Evolutionary conservation across 2,797 vertebrate genomes (phyloP), one percentile per base, ranked within the genome.

Genomic region (Ispidina lecontei): DNA sequence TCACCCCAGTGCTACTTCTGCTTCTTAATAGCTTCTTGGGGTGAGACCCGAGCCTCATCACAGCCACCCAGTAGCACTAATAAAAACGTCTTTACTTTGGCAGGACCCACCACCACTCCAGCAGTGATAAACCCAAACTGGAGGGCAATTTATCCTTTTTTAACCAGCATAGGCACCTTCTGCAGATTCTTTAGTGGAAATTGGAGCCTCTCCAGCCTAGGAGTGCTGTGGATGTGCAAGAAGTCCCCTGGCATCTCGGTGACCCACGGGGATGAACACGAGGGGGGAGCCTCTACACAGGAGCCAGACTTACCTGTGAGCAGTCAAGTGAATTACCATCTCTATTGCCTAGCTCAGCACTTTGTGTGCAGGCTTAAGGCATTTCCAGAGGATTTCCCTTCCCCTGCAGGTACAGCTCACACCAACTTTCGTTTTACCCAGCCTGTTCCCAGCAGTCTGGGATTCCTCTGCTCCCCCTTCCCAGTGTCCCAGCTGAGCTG

Each of bases 331-430:
- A 87, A 91, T 92, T 89, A 78, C 46, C 70, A 58, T 92, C 22
- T 22, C 58, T 72, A n/a, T 80, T 80, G 74, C 89, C 89, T 82
- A 93, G 65, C 90, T 95, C 90, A 87, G 85, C 83, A 81, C 29
- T 86, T 88, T 79, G 41, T 22, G 26, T 52, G 52, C 58, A 92
- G 56, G 76, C 70, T 91, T 63, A 91, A 88, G 88, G 85, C 73
- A 72, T 75, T 93, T 89, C 80, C 79, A 84, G 76, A 90, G 89
- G 89, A 94, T 87, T 94, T 87, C 92, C 87, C 76, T 92, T 89
- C 20, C 47, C 73, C 70, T 84, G 79, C 91, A 89, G 80, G 69
- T 91, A 67, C 62, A 16, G 23, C 74, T 60, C 7, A 0, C 14
- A 14, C 2, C 0, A 73, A 87, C 74, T 94, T 87, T 46, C n/a